Percentiles rank a stretch among this genome's conserved stretches.
phyloP scores from a whole-genome alignment of 1,140 invertebrate species.

The Leucophenga varia region DNA sequence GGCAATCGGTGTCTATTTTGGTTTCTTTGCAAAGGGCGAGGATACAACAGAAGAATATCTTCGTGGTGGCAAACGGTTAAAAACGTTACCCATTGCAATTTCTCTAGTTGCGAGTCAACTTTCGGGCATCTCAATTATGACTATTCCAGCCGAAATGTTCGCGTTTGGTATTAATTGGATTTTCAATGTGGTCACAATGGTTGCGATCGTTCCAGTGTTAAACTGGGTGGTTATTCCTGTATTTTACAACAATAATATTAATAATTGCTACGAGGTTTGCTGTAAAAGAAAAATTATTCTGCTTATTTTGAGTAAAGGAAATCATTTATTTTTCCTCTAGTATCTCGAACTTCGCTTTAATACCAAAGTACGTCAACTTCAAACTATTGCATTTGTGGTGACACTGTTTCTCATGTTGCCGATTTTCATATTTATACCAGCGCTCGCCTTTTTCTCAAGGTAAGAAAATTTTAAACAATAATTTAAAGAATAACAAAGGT shows the following conservation, averaged over 20 bases:
- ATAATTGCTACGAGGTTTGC: slow-evolving; percentile 80
- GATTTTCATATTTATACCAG: slow-evolving; percentile 62
- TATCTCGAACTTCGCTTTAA: slow-evolving; percentile 72
- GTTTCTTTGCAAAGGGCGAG: slow-evolving; percentile 55
- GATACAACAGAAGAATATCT: slow-evolving; percentile 61
- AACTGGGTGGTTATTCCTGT: slow-evolving; percentile 80
- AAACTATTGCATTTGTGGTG: slow-evolving; percentile 67
- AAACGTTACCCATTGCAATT: slow-evolving; percentile 66
- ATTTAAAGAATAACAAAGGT: too few species aligned
- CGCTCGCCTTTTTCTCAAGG: slow-evolving; percentile 78
- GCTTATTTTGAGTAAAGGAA: neutral
- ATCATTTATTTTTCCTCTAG: slow-evolving; percentile 54
- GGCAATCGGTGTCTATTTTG: slow-evolving; percentile 69
- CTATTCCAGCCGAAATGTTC: slow-evolving; percentile 80
- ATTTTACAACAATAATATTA: slow-evolving; percentile 77
- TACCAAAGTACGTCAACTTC: slow-evolving; percentile 62
- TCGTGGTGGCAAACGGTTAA: slow-evolving; percentile 66
- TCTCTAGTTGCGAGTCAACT: slow-evolving; percentile 73
- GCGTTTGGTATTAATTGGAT: slow-evolving; percentile 71
- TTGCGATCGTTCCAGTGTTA: slow-evolving; percentile 67
- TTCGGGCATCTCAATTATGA: slow-evolving; percentile 77
- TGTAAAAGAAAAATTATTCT: slow-evolving; percentile 11
- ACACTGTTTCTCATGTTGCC: slow-evolving; percentile 48
- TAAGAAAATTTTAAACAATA: slow-evolving; percentile 45
- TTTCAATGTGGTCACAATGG: slow-evolving; percentile 63